A percentile compares a stretch with the other conserved stretches of the same genome.
These are phyloP conservation scores for Chrysomallon squamiferum DNA, from an alignment of 1,140 invertebrate genomes.

Conservation along the genomic window DNA sequence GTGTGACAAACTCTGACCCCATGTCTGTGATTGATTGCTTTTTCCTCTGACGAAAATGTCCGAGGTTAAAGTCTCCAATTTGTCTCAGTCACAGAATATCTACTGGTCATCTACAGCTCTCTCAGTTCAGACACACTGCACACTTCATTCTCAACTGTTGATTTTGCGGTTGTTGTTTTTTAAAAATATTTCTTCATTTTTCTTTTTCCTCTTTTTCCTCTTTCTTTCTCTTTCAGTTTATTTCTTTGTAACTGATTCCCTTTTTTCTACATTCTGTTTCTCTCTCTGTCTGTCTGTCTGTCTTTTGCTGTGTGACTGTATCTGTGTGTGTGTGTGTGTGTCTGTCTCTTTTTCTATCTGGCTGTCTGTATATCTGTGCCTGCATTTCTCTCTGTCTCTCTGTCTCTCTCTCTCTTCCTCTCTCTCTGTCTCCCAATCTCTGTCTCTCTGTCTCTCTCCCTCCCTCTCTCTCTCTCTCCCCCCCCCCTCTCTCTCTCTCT, in stretches of 20 bases:
- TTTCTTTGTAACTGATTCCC: neutral
- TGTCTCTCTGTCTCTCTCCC: slow-evolving; percentile 15
- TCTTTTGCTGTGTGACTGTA: neutral
- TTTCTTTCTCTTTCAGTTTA: no score
- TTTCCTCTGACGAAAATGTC: no score
- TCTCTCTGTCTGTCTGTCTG: neutral
- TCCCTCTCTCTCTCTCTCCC: slow-evolving; percentile 10
- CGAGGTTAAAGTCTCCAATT: no score
- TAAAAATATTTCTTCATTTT: no score
- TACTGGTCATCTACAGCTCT: no score
- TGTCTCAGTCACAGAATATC: no score
- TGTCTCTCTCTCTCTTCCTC: slow-evolving; percentile 13
- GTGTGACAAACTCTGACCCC: no score
- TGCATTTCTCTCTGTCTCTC: slow-evolving; percentile 16
- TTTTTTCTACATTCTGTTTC: neutral
- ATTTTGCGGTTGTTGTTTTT: no score
- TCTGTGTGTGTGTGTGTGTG: neutral
- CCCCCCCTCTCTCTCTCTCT: slow-evolving; percentile 1
- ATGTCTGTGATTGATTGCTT: no score
- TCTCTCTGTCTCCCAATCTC: slow-evolving; percentile 10
- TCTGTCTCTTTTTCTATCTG: neutral
- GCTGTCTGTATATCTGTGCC: neutral
- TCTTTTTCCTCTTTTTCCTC: no score
- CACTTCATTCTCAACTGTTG: no score
- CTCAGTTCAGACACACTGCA: no score